Percentiles rank a stretch among this genome's conserved stretches.
phyloP scores from a whole-genome alignment of 2,113 vertebrate genomes.

The Podarcis muralis region DNA sequence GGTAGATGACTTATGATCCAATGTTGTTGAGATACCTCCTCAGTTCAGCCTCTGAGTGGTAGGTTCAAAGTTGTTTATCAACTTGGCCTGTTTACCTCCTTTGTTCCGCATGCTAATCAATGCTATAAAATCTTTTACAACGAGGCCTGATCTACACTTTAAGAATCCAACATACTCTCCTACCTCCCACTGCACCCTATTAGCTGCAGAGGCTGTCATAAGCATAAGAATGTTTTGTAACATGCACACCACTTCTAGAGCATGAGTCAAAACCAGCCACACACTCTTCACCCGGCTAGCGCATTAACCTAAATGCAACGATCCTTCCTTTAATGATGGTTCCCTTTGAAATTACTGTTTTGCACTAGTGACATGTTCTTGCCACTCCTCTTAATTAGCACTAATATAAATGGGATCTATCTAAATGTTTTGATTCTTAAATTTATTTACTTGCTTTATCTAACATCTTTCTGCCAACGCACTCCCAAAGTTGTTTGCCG shows the following conservation, averaged over 20 bases:
- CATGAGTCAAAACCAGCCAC: background rate
- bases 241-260: background rate
- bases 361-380: too few relatives aligned
- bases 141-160: background rate
- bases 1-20: background rate
- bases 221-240: background rate
- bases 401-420: background rate
- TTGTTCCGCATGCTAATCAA: background rate
- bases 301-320: background rate
- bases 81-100: background rate
- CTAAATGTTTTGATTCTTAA: background rate
- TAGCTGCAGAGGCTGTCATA: background rate
- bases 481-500: background rate
- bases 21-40: background rate
- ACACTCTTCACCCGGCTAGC: background rate
- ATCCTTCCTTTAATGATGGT: background rate
- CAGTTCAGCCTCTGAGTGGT: background rate
- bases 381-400: background rate
- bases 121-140: background rate
- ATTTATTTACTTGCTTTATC: background rate
- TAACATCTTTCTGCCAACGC: background rate
- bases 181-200: background rate
- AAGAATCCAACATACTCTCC: background rate
- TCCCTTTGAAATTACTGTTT: background rate
- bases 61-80: slow-evolving; percentile 9